A percentile compares a stretch with the other conserved stretches of the same genome.
Conservation (phyloP, 2,888 invertebrate genomes). For the Luperina testacea region DNA sequence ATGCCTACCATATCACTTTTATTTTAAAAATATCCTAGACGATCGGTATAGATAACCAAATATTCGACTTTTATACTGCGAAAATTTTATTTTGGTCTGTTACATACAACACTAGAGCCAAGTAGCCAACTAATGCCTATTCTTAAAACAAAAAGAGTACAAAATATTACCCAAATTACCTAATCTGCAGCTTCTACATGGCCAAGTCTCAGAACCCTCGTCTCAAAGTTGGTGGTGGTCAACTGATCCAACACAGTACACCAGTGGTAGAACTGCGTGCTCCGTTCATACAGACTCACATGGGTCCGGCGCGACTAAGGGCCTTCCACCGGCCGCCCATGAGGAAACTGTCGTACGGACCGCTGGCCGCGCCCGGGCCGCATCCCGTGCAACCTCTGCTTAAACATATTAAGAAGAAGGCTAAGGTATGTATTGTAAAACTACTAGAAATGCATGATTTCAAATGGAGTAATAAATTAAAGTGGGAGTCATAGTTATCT, state of each 20-base stretch:
- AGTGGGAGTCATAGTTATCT: neutral
- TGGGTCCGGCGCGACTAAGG: conserved; percentile 93
- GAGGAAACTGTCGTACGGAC: conserved; percentile 96
- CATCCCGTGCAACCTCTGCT: conserved; percentile 96
- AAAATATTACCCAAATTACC: neutral
- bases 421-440: conserved; percentile 89
- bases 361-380: conserved; percentile 92
- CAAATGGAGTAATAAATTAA: neutral
- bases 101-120: neutral
- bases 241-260: conserved; percentile 98
- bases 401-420: conserved; percentile 97
- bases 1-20: neutral
- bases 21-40: neutral
- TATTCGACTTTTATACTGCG: neutral
- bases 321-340: conserved; percentile 98
- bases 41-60: neutral
- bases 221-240: conserved; percentile 96
- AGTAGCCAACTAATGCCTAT: neutral
- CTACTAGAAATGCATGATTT: neutral
- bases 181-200: conserved; percentile 94
- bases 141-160: neutral
- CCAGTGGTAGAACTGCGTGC: conserved; percentile 98
- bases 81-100: neutral
- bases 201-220: conserved; percentile 96
- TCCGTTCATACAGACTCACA: conserved; percentile 98